Base-by-base conservation (phyloP, 2,113 vertebrate genomes). In the Phoenicopterus ruber region DNA sequence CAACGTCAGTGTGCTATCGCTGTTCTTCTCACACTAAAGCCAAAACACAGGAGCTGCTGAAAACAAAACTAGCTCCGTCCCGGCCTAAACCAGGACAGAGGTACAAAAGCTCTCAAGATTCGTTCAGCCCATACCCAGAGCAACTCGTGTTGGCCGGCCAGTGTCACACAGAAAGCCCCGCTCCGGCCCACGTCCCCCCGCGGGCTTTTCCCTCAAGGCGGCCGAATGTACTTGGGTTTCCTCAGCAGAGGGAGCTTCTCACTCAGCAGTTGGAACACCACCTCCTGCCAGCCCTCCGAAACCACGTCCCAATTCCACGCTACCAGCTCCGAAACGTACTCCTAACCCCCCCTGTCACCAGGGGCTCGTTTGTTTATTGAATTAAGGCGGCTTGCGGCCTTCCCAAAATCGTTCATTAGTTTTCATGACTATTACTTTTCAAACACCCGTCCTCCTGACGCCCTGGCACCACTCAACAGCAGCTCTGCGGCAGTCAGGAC, bases 231-330 rank as follows among this genome's bases (percentile, higher is more conserved):
- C 59, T 86, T 63, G 13, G 52, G 8, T 69, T 95, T 95, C 70
- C 90, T 93, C 96, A 86, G 94, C 11, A 97, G 96, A 96, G 96
- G 96, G 96, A 97, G 96, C 96, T 97, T 96, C 94, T 94, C 81
- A 38, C 96, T 5, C 76, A 72, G 34, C 83, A 38, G 15, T 84
- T 58, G 5, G 86, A 93, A 29, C 92, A 54, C 25, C 81, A 17
- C 36, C 59, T 82, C 32, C 10, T 87, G 0, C 44, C 8, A 89
- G 0, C 44, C 36, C 50, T 71, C 63, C 5, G 67, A 50, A 74
- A 46, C 7, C 4, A 5, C 12, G 0, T 62, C 72, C 44, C 1
- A 4, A 13, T 19, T 74, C 38, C 83, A 38, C 57, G 65, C 62
- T 3, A n/a, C n/a, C 49, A 11, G 61, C 42, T n/a, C n/a, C n/a